Evolutionary conservation across 2,113 vertebrate genomes (phyloP).

Genomic region (Platysteira castanea): DNA sequence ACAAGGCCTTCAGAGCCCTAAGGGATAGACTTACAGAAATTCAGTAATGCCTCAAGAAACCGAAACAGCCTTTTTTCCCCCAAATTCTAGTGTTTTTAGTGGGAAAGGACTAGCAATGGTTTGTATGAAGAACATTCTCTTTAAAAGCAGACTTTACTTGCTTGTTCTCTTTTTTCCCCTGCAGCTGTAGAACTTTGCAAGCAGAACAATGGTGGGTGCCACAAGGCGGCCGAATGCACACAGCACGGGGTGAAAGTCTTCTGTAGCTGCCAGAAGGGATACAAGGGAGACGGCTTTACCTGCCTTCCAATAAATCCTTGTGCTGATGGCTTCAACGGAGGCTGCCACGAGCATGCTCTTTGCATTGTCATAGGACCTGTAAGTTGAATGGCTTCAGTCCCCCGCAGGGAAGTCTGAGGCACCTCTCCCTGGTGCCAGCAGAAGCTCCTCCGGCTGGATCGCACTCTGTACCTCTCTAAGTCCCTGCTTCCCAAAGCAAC

Average conservation of each 20-base stretch:
- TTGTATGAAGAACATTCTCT: neutral
- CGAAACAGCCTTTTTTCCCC: neutral
- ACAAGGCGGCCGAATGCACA: slow-evolving; percentile 75
- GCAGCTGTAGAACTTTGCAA: slow-evolving; percentile 83
- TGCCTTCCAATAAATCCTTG: slow-evolving; percentile 85
- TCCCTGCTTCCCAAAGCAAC: neutral
- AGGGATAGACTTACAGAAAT: neutral
- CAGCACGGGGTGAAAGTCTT: slow-evolving; percentile 77
- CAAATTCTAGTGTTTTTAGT: neutral
- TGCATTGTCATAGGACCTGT: slow-evolving; percentile 88
- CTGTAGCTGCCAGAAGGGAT: slow-evolving; percentile 82
- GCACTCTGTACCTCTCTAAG: neutral
- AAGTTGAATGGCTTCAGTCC: slow-evolving; percentile 35
- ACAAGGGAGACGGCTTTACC: slow-evolving; percentile 82
- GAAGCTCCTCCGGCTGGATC: neutral
- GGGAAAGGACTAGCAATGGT: neutral
- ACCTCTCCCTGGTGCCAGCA: neutral
- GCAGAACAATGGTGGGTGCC: slow-evolving; percentile 87
- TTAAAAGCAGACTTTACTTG: neutral
- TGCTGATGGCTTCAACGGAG: slow-evolving; percentile 76
- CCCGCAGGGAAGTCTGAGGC: neutral
- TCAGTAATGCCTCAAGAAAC: neutral
- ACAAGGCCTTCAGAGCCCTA: neutral
- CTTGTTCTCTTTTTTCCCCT: neutral
- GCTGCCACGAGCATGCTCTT: slow-evolving; percentile 87